A percentile compares a stretch with the other conserved stretches of the same genome.
phyloP scores from a whole-genome alignment of 2,797 vertebrate species.

The Takifugu rubripes region DNA sequence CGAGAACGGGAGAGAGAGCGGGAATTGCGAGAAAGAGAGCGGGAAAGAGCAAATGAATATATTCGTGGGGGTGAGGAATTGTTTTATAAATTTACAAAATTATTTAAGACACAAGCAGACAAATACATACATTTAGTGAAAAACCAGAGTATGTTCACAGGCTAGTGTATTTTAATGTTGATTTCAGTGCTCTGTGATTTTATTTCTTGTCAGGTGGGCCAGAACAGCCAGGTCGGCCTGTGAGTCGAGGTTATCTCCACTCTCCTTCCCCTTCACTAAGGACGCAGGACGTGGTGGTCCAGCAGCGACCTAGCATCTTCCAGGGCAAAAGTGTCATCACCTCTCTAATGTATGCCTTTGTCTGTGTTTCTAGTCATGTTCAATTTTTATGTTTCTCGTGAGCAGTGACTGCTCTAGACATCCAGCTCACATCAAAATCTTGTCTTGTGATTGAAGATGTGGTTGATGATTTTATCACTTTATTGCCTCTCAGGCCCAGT shows the following conservation, averaged over 20 bases:
- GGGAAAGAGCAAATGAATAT: constrained; percentile 74
- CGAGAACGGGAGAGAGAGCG: constrained; percentile 68
- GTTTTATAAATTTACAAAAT: background rate
- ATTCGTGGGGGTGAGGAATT: constrained; percentile 83
- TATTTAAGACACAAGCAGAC: background rate
- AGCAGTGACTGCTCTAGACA: background rate
- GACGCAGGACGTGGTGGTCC: constrained; percentile 87
- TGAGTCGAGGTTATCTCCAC: constrained; percentile 89
- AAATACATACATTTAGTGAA: background rate
- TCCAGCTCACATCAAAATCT: background rate
- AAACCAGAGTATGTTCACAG: background rate
- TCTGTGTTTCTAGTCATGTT: background rate
- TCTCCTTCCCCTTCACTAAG: constrained; percentile 90
- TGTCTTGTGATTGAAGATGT: background rate
- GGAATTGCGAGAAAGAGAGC: constrained; percentile 64
- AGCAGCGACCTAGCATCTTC: constrained; percentile 95
- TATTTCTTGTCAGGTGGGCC: constrained; percentile 63
- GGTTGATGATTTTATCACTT: background rate
- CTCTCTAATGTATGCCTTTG: constrained; percentile 84
- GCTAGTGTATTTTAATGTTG: too few species aligned
- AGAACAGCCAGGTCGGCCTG: constrained; percentile 88
- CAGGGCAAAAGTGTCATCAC: constrained; percentile 97
- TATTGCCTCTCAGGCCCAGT: constrained; percentile 71
- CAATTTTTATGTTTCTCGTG: background rate
- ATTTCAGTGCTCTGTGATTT: background rate